Percentiles rank a stretch among this genome's conserved stretches.
phyloP scores from a whole-genome alignment of 2,888 invertebrate species.

The Brenthis hecate region DNA sequence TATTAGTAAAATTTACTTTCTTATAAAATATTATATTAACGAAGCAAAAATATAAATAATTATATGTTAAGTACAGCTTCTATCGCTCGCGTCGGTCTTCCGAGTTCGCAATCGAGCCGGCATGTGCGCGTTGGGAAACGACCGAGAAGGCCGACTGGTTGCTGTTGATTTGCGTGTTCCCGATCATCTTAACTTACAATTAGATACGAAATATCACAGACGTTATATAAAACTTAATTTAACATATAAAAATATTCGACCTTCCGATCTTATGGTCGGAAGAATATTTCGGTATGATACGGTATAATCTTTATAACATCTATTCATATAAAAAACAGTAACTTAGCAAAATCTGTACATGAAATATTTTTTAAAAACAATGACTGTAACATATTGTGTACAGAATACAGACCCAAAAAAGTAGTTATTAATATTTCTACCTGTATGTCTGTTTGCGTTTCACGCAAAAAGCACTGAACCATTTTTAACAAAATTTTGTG shows the following conservation, averaged over 20 bases:
- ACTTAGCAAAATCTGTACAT: too few relatives aligned
- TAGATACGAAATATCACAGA: conserved; percentile 14
- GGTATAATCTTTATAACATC: too few relatives aligned
- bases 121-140: conserved; percentile 42
- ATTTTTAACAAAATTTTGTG: too few relatives aligned
- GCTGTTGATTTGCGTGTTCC: conserved; percentile 28
- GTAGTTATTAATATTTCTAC: too few relatives aligned
- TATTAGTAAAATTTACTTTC: neutral
- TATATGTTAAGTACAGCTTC: conserved; percentile 1
- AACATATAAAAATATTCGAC: neutral
- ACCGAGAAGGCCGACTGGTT: conserved; percentile 47
- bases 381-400: too few relatives aligned
- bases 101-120: conserved; percentile 32
- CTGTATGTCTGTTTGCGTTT: too few relatives aligned
- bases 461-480: too few relatives aligned
- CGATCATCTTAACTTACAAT: conserved; percentile 28
- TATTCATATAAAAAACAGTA: too few relatives aligned
- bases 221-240: conserved; percentile 1
- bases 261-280: neutral
- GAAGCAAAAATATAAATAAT: conserved; percentile 4
- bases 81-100: conserved; percentile 5
- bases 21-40: neutral
- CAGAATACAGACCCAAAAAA: too few relatives aligned
- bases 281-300: too few relatives aligned
- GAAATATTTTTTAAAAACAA: too few relatives aligned